Conservation (phyloP, 2,797 vertebrate species). For the Pelodytes ibericus region DNA sequence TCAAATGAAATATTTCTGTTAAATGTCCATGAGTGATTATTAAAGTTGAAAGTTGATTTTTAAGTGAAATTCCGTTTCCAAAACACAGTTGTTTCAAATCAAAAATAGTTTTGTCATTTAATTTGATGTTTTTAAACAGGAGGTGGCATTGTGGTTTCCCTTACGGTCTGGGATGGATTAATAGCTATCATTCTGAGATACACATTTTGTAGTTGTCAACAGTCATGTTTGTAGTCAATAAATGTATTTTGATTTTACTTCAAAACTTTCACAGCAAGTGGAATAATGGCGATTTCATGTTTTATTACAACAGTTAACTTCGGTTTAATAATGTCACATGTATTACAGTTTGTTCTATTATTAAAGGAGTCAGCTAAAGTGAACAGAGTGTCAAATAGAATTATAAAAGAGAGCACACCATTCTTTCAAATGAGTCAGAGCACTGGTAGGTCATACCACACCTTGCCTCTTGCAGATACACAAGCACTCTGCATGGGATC, state of each 20-base stretch:
- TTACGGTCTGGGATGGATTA: conserved; percentile 29
- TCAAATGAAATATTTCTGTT: neutral
- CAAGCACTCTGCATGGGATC: too few species aligned
- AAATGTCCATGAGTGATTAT: conserved; percentile 22
- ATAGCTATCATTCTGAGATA: conserved; percentile 38
- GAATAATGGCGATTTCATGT: conserved; percentile 37
- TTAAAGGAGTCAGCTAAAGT: conserved; percentile 37
- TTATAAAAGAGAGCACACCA: conserved; percentile 49
- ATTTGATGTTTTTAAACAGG: conserved; percentile 15
- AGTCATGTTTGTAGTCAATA: conserved; percentile 35
- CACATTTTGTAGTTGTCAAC: conserved; percentile 42
- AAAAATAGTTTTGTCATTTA: conserved; percentile 29
- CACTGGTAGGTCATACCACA: too few species aligned
- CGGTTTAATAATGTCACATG: conserved; percentile 44
- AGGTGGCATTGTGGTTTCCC: conserved; percentile 32
- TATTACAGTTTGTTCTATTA: conserved; percentile 43
- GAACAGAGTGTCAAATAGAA: conserved; percentile 56
- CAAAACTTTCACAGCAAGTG: conserved; percentile 8
- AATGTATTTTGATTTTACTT: conserved; percentile 46
- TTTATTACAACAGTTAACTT: conserved; percentile 45
- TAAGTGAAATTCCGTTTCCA: conserved; percentile 16
- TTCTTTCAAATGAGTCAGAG: conserved; percentile 36
- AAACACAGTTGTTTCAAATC: conserved; percentile 13
- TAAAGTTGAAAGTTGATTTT: too few species aligned
- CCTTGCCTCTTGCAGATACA: too few species aligned